Evolutionary conservation across 2,113 vertebrate species (phyloP).

Genomic region (Zapus hudsonius): DNA sequence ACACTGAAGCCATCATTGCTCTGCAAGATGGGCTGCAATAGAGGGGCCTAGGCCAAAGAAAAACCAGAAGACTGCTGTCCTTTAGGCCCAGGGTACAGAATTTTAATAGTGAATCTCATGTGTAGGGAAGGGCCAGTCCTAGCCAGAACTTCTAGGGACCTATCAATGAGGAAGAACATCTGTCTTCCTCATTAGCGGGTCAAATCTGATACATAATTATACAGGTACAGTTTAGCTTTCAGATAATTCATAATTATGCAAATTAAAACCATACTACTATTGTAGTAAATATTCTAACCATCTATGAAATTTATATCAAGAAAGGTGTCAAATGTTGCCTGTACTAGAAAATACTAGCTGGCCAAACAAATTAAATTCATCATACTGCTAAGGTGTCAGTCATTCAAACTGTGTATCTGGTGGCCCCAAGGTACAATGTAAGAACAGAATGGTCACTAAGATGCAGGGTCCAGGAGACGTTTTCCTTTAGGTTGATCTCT

Average conservation of each 20-base stretch:
- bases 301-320: background rate
- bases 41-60: background rate
- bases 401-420: background rate
- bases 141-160: background rate
- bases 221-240: background rate
- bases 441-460: background rate
- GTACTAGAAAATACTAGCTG: background rate
- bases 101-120: too few species aligned
- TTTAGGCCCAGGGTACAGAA: background rate
- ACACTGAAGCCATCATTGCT: background rate
- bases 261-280: background rate
- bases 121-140: background rate
- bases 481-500: background rate
- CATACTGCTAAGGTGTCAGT: background rate
- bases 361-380: background rate
- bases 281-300: constrained; percentile 9
- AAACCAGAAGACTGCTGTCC: background rate
- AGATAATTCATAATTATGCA: background rate
- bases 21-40: background rate
- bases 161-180: background rate
- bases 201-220: background rate
- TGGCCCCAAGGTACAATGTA: background rate
- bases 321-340: background rate
- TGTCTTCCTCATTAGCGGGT: background rate
- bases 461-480: background rate